A percentile compares a stretch with the other conserved stretches of the same genome.
Evolutionary conservation across 2,797 vertebrate genomes (phyloP).

Genomic region (Nothura maculosa): DNA sequence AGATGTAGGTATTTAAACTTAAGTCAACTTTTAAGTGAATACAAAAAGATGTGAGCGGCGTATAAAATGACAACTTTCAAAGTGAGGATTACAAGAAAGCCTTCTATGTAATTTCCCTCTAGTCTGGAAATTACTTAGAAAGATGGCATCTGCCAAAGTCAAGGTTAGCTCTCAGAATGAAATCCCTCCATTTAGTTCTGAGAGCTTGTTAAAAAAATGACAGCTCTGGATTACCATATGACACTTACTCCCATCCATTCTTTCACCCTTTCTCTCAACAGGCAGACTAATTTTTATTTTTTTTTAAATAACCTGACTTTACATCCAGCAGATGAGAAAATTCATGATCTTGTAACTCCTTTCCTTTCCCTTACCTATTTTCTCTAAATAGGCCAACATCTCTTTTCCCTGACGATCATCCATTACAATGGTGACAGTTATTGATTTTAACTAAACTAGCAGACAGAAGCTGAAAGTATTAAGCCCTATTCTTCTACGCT

Average conservation of each 20-base stretch:
- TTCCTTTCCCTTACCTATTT: neutral
- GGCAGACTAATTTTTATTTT: neutral
- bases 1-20: neutral
- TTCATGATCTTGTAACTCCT: neutral
- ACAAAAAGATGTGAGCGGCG: neutral
- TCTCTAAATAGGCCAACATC: neutral
- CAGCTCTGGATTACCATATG: neutral
- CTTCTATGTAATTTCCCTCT: neutral
- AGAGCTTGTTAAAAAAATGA: neutral
- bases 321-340: neutral
- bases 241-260: neutral
- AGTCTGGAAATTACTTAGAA: neutral
- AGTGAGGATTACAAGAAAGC: neutral
- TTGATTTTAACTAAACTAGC: slow-evolving; percentile 67
- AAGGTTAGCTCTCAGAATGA: neutral
- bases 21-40: neutral
- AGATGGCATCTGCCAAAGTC: accelerated
- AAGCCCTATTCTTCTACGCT: neutral
- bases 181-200: neutral
- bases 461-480: slow-evolving; percentile 51
- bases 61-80: neutral
- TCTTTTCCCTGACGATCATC: neutral
- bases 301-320: neutral
- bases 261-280: neutral
- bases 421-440: slow-evolving; percentile 54